Evolutionary conservation across 2,888 invertebrate species (phyloP), one percentile per base, ranked within the genome.

Genomic region (Pheosia gnoma): DNA sequence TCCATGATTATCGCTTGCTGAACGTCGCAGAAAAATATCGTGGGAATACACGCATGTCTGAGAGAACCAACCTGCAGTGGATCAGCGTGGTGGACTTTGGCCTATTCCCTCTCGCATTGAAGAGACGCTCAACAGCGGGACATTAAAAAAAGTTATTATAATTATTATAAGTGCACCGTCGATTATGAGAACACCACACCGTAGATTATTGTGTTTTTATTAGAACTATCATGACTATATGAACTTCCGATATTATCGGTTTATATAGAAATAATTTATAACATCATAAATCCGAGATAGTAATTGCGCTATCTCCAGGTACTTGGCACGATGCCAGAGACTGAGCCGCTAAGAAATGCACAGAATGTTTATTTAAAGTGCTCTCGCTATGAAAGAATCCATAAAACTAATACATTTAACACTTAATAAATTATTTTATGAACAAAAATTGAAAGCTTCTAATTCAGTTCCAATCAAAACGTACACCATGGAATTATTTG

Each of bases 381-480:
- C 57, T 57, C 45, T 45, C 25, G 25, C 43, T n/a, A 6, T 58
- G 57, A 60, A 66, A 61, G 59, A 64, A 62, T 57, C 60, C 62
- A 62, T 68, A 67, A 63, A 63, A 63, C 59, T 71, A 56, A 54
- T 57, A 47, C 58, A 61, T 74, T 74, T 74, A 67, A 65, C 63
- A 62, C 5, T 67, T 63, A 25, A 25, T 53, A 59, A 67, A 65
- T 74, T 72, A 65, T 65, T 25, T 70, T 70, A 61, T 64, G 64
- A 62, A 60, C 65, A 63, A 57, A 64, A 67, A 63, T 65, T 57
- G 70, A 73, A 63, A 51, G 59, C 36, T 54, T 61, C 64, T 53
- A 62, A 66, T 64, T 66, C 54, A 59, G 60, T 64, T 71, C 61
- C 67, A 71, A 73, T 71, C 60, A 73, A 66, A 70, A 73, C 66